A percentile compares a stretch with the other conserved stretches of the same genome.
These are phyloP conservation scores for Microtus pennsylvanicus DNA, from an alignment of 2,113 vertebrate species.

Conservation along the genomic window DNA sequence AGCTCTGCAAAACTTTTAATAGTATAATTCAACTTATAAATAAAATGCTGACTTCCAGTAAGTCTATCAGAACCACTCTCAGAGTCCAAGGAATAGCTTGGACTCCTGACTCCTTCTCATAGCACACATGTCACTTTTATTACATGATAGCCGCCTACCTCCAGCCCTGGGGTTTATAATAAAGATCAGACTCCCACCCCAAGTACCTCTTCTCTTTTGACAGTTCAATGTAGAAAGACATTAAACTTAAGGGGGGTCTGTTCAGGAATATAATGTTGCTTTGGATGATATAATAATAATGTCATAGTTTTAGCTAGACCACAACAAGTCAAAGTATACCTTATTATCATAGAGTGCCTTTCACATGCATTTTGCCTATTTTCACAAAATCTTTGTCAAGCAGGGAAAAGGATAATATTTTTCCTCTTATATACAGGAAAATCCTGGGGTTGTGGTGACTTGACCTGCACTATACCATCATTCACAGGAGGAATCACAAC, in stretches of 20 bases:
- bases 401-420: background rate
- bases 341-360: background rate
- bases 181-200: conserved; percentile 34
- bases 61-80: background rate
- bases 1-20: conserved; percentile 13
- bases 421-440: background rate
- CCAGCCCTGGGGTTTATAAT: conserved; percentile 8
- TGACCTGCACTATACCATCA: background rate
- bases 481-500: background rate
- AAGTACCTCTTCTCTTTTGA: conserved; percentile 30
- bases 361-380: conserved; percentile 29
- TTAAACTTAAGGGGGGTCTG: background rate
- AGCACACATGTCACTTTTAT: background rate
- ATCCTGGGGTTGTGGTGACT: background rate
- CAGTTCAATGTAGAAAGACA: conserved; percentile 15
- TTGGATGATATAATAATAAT: background rate
- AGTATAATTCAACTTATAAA: conserved; percentile 39
- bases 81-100: conserved; percentile 2
- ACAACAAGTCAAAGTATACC: conserved; percentile 17
- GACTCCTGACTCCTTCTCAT: background rate
- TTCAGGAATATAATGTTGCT: background rate
- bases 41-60: conserved; percentile 32
- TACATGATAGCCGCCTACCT: conserved; percentile 19
- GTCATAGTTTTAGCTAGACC: background rate
- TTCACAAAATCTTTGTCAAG: conserved; percentile 55